Percentiles rank a stretch among this genome's conserved stretches.
These are phyloP conservation scores for Dasysyrphus tricinctus DNA, from an alignment of 2,888 invertebrate species.

Conservation along the genomic window DNA sequence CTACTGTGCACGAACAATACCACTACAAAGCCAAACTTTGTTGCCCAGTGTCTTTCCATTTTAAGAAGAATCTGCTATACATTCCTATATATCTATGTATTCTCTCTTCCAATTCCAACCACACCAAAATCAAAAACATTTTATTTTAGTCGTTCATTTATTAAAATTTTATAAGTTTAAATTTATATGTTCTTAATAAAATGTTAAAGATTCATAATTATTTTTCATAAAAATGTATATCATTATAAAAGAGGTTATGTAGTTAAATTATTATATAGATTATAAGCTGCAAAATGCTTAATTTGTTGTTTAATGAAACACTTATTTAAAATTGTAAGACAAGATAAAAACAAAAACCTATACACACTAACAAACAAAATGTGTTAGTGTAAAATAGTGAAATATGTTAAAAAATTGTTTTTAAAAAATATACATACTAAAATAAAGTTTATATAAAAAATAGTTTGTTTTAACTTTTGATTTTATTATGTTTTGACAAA, in stretches of 20 bases:
- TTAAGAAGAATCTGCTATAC: too few species aligned
- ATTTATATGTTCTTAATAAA: constrained; percentile 34
- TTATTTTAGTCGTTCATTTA: constrained; percentile 10
- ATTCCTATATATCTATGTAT: background rate
- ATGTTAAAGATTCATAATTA: constrained; percentile 48
- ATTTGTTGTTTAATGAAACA: constrained; percentile 66
- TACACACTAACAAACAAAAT: constrained; percentile 64
- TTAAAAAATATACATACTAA: constrained; percentile 53
- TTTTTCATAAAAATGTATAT: constrained; percentile 17
- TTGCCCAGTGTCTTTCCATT: too few species aligned
- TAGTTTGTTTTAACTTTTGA: constrained; percentile 37
- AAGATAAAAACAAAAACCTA: constrained; percentile 22
- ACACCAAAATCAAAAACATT: background rate
- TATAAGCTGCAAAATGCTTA: constrained; percentile 65
- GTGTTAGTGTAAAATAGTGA: constrained; percentile 63
- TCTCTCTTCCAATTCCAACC: background rate
- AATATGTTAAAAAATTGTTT: constrained; percentile 47
- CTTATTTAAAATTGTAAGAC: constrained; percentile 49
- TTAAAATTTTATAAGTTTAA: constrained; percentile 53
- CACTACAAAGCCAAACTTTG: too few species aligned
- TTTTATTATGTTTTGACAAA: background rate
- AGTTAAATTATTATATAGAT: constrained; percentile 49
- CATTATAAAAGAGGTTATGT: constrained; percentile 40
- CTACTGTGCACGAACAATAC: too few species aligned
- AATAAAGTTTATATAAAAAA: constrained; percentile 74